A percentile compares a stretch with the other conserved stretches of the same genome.
Evolutionary conservation across 2,888 invertebrate genomes (phyloP).

Genomic region (Nysson spinosus): DNA sequence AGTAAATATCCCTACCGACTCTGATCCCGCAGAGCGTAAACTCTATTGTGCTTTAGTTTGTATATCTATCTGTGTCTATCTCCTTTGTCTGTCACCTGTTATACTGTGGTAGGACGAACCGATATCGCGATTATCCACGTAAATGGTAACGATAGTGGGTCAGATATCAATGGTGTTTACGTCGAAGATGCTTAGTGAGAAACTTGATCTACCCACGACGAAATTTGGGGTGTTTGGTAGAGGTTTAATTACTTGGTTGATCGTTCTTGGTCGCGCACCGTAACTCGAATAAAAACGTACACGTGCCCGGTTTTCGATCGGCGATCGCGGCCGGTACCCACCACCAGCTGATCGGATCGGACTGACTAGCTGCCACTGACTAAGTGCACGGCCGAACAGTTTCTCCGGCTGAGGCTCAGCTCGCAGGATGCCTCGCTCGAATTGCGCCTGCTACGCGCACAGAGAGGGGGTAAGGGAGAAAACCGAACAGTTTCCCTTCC

Average conservation of each 20-base stretch:
- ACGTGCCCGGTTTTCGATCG: conserved; percentile 36
- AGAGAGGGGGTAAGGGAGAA: conserved; percentile 8
- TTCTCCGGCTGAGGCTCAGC: conserved; percentile 63
- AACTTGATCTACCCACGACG: no score
- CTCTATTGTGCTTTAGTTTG: background rate
- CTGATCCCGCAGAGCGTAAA: background rate
- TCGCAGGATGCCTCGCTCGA: conserved; percentile 45
- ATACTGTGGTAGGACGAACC: no score
- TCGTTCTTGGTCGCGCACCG: background rate
- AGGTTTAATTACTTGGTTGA: no score
- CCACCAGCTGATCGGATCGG: conserved; percentile 54
- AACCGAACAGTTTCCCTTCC: conserved; percentile 7
- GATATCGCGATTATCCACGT: no score
- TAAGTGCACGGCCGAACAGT: conserved; percentile 60
- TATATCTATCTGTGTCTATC: background rate
- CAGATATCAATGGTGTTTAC: no score
- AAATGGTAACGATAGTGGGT: no score
- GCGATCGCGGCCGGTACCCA: conserved; percentile 34
- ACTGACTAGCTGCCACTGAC: conserved; percentile 63
- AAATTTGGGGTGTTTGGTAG: no score
- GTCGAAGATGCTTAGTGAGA: no score
- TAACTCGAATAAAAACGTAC: conserved; percentile 32
- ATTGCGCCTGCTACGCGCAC: conserved; percentile 42
- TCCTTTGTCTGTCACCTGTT: background rate
- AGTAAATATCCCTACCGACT: background rate